phyloP scores from a whole-genome alignment of 2,797 vertebrate genomes.

The Catostomus latipinnis region DNA sequence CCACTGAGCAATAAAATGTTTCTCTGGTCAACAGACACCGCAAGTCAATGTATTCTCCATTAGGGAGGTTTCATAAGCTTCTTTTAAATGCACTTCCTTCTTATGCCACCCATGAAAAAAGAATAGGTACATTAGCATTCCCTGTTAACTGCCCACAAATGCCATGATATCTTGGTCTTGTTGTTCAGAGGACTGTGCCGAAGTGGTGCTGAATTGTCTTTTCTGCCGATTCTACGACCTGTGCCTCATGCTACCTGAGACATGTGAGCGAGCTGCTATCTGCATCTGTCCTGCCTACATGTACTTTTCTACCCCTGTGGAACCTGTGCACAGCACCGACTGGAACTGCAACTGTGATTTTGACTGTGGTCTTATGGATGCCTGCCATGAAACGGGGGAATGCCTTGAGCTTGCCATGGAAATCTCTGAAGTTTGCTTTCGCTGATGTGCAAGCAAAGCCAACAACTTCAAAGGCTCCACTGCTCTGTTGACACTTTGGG shows the following conservation, averaged over 20 bases:
- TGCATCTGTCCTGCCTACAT: slow-evolving; percentile 85
- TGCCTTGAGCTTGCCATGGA: slow-evolving; percentile 96
- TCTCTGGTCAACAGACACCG: no score
- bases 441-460: slow-evolving; percentile 63
- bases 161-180: slow-evolving; percentile 8
- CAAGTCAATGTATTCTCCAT: slow-evolving; percentile 28
- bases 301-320: slow-evolving; percentile 74
- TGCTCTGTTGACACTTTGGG: slow-evolving; percentile 1
- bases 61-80: slow-evolving; percentile 27
- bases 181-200: slow-evolving; percentile 88
- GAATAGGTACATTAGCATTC: background rate
- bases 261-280: slow-evolving; percentile 79
- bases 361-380: slow-evolving; percentile 86
- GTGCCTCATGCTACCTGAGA: slow-evolving; percentile 85
- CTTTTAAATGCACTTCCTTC: slow-evolving; percentile 11
- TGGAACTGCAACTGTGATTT: slow-evolving; percentile 81
- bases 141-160: slow-evolving; percentile 35
- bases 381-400: slow-evolving; percentile 88
- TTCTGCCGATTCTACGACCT: slow-evolving; percentile 94
- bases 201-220: slow-evolving; percentile 90
- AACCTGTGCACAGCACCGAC: slow-evolving; percentile 72
- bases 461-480: slow-evolving; percentile 1
- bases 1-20: no score
- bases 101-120: slow-evolving; percentile 43
- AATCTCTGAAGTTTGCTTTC: slow-evolving; percentile 93